Conservation (phyloP, 2,797 vertebrate species). For the Dendrocincla tyrannina region DNA sequence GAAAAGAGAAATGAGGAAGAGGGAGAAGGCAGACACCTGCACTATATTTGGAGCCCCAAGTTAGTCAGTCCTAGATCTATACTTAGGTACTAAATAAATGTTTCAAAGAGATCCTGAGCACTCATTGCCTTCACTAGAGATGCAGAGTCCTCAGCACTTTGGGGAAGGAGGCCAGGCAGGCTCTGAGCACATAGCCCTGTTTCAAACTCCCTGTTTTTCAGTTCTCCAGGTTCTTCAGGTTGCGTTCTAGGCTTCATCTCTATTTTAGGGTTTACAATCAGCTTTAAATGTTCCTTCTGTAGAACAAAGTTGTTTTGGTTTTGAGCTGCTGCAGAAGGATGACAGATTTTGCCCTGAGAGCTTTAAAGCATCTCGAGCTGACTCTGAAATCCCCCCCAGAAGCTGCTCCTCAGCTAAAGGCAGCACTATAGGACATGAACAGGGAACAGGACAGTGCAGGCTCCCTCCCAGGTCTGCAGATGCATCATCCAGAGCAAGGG, state of each 20-base stretch:
- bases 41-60: conserved; percentile 11
- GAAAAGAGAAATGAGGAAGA: background rate
- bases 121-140: background rate
- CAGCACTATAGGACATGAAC: background rate
- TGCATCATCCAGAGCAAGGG: background rate
- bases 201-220: background rate
- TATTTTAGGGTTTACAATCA: background rate
- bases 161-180: background rate
- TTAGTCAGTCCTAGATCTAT: conserved; percentile 37
- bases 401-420: background rate
- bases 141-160: background rate
- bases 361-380: background rate
- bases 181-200: rapidly evolving
- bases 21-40: conserved; percentile 22
- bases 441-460: background rate
- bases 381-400: background rate
- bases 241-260: background rate
- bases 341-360: background rate
- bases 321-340: background rate
- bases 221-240: background rate
- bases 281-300: background rate
- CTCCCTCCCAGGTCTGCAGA: background rate
- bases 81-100: conserved; percentile 46
- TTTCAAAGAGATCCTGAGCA: conserved; percentile 21
- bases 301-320: background rate